Evolutionary conservation across 1,140 invertebrate species (phyloP), one percentile per base, ranked within the genome.

Genomic region (Neelides sp.): DNA sequence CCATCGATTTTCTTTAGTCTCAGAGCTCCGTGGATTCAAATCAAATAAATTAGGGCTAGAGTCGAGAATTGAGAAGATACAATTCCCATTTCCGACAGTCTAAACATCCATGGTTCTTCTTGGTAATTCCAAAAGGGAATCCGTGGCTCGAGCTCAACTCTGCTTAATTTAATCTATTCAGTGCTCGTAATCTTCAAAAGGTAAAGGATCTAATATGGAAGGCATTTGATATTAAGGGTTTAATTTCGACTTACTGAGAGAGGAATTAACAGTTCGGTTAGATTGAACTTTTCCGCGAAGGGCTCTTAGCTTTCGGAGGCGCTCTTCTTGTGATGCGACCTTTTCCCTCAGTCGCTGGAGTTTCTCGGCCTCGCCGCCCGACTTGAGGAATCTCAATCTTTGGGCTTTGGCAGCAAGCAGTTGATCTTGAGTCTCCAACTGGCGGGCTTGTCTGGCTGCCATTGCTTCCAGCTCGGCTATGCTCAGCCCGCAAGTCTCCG

Each of bases 391-490:
- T 61, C 90, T 83, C 66, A 94, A 77, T 63, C 91, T 76, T 73
- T 95, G 90, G 69, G 91, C 87, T 66, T 86, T 86, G 64, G 85
- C 87, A 59, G 85, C 83, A 62, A 92, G 75, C 66, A 88, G 74
- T 73, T 89, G 84, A 65, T 89, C 83, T 73, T 90, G 87, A 59
- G 80, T 78, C 72, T 94, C 89, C 66, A 97, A 92, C 76, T 95
- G 88, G 69, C 89, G 85, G 73, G 52, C 52, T 55, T 58, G 57
- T 17, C 52, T 48, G 46, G 57, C 52, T 54, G 57, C 52, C 52
- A 54, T 58, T 27, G 27, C 39, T 36, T 55, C 52, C 52, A 61
- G 50, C 35, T 61, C 59, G 28, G 50, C 45, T 52, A 57, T 41
- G 40, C 55, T 57, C 55, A 61, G 59, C 59, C 59, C 59, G 53